Conservation (phyloP, 2,888 invertebrate genomes). For the Nysson spinosus region DNA sequence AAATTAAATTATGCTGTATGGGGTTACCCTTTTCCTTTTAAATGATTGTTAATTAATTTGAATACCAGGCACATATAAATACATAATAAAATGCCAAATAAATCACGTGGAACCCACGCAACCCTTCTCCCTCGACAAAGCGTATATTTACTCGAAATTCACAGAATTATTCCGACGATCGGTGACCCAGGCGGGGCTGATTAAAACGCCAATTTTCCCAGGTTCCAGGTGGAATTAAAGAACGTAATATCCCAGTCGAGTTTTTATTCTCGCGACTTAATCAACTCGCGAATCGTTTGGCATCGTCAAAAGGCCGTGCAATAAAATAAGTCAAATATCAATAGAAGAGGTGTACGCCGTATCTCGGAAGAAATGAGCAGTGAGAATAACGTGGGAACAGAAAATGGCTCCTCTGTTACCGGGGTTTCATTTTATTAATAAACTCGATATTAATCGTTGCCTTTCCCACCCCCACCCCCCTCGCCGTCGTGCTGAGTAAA, state of each 20-base stretch:
- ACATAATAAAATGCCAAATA: no score
- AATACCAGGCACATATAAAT: no score
- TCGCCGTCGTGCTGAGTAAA: conserved; percentile 37
- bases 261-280: conserved; percentile 45
- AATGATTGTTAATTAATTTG: no score
- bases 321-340: conserved; percentile 66
- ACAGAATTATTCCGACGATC: no score
- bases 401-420: conserved; percentile 26
- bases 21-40: no score
- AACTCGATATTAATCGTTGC: conserved; percentile 59
- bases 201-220: conserved; percentile 23
- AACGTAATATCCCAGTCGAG: conserved; percentile 49
- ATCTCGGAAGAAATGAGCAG: conserved; percentile 51
- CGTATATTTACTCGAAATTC: no score
- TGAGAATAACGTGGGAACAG: conserved; percentile 17
- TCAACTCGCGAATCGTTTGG: conserved; percentile 31
- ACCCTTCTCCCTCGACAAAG: no score
- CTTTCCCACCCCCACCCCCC: conserved; percentile 15
- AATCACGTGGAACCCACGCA: no score
- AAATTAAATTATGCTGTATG: no score
- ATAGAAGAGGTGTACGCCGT: conserved; percentile 55
- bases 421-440: conserved; percentile 47
- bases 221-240: conserved; percentile 42
- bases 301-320: conserved; percentile 50
- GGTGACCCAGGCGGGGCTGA: conserved; percentile 15